Conservation (phyloP, 1,140 invertebrate species). For the Drosophila pectinifera region DNA sequence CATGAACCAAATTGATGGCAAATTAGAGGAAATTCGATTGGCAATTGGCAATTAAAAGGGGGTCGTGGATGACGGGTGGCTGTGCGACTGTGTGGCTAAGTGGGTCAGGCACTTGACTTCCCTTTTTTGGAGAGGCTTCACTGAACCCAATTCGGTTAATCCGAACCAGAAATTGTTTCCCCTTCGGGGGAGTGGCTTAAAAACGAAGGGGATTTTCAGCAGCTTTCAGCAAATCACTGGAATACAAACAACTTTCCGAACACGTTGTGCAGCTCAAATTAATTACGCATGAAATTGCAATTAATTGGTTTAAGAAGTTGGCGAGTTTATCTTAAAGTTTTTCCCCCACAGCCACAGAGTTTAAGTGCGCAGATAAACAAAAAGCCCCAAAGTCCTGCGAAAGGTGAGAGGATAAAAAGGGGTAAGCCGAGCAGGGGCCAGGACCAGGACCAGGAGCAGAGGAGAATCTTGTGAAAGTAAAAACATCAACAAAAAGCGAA, state of each 20-base stretch:
- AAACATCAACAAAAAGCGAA: conserved; percentile 76
- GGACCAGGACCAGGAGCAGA: neutral
- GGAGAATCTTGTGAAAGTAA: conserved; percentile 70
- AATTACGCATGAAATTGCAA: conserved; percentile 82
- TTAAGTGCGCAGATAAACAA: conserved; percentile 77
- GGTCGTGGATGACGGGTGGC: neutral
- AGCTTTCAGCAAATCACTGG: conserved; percentile 42
- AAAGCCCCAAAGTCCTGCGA: conserved; percentile 48
- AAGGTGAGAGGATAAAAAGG: conserved; percentile 2
- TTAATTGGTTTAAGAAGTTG: conserved; percentile 79
- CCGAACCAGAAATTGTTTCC: conserved; percentile 16
- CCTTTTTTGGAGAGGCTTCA: neutral
- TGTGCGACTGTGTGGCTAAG: conserved; percentile 12
- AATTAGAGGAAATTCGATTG: conserved; percentile 63
- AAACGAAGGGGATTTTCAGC: too few species aligned
- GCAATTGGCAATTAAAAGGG: conserved; percentile 40
- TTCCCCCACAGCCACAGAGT: conserved; percentile 54
- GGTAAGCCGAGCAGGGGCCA: conserved; percentile 48
- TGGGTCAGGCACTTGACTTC: conserved; percentile 36
- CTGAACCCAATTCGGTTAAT: conserved; percentile 24
- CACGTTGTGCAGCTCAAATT: conserved; percentile 80
- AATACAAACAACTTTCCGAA: conserved; percentile 46
- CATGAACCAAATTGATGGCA: conserved; percentile 50
- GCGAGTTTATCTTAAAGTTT: conserved; percentile 77
- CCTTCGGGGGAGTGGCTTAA: neutral